phyloP scores from a whole-genome alignment of 2,113 vertebrate species.

The Spilogale gracilis region DNA sequence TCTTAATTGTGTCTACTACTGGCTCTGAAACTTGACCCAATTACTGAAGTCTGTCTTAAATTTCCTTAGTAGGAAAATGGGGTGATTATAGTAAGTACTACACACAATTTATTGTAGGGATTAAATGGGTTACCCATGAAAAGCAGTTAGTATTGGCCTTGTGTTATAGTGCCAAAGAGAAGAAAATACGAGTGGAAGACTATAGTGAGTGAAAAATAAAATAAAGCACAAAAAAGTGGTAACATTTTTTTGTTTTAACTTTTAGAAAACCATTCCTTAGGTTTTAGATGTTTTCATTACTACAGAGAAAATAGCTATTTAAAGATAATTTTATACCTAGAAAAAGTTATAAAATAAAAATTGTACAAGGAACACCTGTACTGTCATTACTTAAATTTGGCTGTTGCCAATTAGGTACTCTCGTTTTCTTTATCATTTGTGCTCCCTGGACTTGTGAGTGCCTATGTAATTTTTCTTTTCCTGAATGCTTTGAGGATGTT shows the following conservation, averaged over 20 bases:
- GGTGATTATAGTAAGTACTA: background rate
- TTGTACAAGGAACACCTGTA: background rate
- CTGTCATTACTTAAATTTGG: background rate
- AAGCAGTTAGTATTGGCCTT: background rate
- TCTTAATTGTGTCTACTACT: background rate
- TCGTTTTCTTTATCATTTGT: background rate
- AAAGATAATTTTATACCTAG: background rate
- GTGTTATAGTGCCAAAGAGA: background rate
- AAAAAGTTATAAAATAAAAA: background rate
- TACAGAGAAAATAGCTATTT: background rate
- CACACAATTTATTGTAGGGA: background rate
- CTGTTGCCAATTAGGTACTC: background rate
- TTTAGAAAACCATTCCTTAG: background rate
- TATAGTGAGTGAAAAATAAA: background rate
- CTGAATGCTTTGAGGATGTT: background rate
- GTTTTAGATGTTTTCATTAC: background rate
- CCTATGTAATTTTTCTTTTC: background rate
- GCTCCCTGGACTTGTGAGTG: background rate
- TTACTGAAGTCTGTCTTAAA: background rate
- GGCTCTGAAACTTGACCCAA: background rate
- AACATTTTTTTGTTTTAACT: conserved; percentile 4
- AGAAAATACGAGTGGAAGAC: background rate
- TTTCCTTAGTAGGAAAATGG: background rate
- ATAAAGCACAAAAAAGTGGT: background rate
- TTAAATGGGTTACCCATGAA: background rate